Conservation (phyloP, 2,797 vertebrate genomes). For the Falco columbarius region DNA sequence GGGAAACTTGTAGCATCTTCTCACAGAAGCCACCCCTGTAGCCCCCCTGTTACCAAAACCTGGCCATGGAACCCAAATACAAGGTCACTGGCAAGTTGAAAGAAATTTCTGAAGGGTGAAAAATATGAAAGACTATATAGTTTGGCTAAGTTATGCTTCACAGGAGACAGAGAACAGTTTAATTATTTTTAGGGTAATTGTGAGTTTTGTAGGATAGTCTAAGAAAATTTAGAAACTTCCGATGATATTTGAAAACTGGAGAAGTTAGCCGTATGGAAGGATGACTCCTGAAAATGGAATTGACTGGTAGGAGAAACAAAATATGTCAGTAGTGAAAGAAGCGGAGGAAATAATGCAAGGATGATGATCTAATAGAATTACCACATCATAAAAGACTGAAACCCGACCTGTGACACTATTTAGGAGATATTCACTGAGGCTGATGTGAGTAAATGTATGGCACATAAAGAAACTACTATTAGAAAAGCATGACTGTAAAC, state of each 20-base stretch:
- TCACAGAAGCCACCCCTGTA: neutral
- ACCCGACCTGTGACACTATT: neutral
- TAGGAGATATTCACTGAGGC: neutral
- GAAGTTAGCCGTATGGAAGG: neutral
- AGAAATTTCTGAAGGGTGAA: neutral
- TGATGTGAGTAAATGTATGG: neutral
- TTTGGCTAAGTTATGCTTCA: neutral
- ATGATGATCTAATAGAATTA: neutral
- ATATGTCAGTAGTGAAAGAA: neutral
- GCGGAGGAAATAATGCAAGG: neutral
- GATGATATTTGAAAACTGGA: neutral
- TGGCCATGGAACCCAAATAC: neutral
- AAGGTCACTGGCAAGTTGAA: neutral
- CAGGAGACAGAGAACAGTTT: neutral
- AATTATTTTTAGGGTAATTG: neutral
- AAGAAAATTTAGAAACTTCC: neutral
- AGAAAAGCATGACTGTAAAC: neutral
- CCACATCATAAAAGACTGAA: neutral
- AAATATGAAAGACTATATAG: neutral
- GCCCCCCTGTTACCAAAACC: neutral
- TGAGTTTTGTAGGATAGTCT: neutral
- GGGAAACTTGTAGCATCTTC: neutral
- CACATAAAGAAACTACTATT: neutral
- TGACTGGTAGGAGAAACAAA: neutral
- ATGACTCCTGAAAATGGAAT: neutral